These are phyloP conservation scores for Manacus vitellinus DNA, from an alignment of 2,113 vertebrate genomes.

Conservation along the genomic window DNA sequence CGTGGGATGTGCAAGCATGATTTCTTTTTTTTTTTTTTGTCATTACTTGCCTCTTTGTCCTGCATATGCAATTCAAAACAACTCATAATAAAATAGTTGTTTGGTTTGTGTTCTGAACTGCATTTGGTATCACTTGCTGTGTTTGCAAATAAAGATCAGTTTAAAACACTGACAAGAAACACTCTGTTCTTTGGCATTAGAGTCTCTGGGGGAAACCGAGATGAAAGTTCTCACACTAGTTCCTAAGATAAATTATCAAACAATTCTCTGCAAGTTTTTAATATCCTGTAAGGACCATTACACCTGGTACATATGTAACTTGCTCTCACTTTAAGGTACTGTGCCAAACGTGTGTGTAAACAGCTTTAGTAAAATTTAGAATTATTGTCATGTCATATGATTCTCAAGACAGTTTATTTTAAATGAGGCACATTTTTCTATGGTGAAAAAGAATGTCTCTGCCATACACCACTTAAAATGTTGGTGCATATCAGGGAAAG, in stretches of 20 bases:
- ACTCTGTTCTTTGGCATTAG: conserved; percentile 33
- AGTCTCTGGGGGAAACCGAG: not conserved
- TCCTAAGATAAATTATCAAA: not conserved
- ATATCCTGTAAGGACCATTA: not conserved
- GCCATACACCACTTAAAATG: not conserved
- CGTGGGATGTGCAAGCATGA: not conserved
- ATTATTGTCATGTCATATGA: not conserved
- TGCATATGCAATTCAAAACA: conserved; percentile 11
- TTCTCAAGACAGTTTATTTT: not conserved
- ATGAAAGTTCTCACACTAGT: not conserved
- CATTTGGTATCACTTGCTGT: not conserved
- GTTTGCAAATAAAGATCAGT: conserved; percentile 43
- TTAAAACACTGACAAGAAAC: conserved; percentile 32
- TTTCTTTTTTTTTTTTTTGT: conserved; percentile 3
- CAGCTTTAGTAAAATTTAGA: not conserved
- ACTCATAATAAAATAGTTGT: not conserved
- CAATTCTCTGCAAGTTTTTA: not conserved
- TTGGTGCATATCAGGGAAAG: not conserved
- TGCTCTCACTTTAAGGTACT: not conserved
- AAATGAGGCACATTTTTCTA: not conserved
- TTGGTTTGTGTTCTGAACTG: conserved; percentile 18
- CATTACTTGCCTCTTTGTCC: not conserved
- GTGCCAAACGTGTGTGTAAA: not conserved
- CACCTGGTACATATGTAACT: not conserved
- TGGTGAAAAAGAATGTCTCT: not conserved